Conservation (phyloP, 2,888 invertebrate species). For the Orgyia antiqua region DNA sequence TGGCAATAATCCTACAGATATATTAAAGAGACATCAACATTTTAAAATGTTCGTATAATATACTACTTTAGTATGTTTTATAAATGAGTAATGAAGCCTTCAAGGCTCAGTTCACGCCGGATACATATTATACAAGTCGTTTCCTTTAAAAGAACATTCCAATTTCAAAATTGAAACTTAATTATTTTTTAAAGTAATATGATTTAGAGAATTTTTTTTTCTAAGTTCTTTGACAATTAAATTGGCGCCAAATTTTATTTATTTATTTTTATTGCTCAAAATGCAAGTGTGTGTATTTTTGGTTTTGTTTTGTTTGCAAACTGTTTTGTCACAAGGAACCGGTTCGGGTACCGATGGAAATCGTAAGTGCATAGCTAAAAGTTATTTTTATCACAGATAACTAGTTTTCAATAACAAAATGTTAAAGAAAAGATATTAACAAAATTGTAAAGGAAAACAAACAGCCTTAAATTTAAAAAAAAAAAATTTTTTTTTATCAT, state of each 20-base stretch:
- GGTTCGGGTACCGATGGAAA: constrained; percentile 59
- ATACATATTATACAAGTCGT: constrained; percentile 20
- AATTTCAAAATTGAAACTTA: constrained; percentile 1
- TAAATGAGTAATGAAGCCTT: constrained; percentile 21
- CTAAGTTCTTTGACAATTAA: constrained; percentile 15
- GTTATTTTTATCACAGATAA: too few relatives aligned
- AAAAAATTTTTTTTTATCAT: too few relatives aligned
- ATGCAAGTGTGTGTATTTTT: constrained; percentile 35
- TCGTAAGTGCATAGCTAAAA: too few relatives aligned
- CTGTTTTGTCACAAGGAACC: constrained; percentile 44
- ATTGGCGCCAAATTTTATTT: constrained; percentile 20
- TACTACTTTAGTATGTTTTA: constrained; percentile 10
- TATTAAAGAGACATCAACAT: constrained; percentile 11
- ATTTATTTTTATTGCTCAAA: constrained; percentile 20
- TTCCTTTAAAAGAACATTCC: constrained; percentile 3
- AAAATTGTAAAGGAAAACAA: too few relatives aligned
- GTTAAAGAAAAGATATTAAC: too few relatives aligned
- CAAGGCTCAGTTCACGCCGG: constrained; percentile 29
- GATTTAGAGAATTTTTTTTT: too few relatives aligned
- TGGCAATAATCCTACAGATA: background rate
- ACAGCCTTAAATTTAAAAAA: too few relatives aligned
- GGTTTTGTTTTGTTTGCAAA: constrained; percentile 37
- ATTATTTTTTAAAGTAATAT: constrained; percentile 1
- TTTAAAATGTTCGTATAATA: constrained; percentile 24
- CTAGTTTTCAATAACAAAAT: too few relatives aligned